Conservation (phyloP, 2,113 vertebrate genomes). For the Platichthys stellatus region DNA sequence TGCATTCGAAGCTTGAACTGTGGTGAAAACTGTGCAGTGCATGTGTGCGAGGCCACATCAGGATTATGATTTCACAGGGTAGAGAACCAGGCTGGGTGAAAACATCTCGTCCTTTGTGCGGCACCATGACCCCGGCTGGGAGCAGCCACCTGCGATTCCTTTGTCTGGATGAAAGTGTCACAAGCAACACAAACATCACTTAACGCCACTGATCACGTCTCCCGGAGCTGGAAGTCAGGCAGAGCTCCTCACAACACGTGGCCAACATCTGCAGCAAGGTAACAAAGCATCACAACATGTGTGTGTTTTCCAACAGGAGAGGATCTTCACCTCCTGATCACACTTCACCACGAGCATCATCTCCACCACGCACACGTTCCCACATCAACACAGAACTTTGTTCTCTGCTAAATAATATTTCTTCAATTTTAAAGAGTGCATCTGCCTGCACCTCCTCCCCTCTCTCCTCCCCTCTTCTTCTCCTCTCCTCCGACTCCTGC, state of each 20-base stretch:
- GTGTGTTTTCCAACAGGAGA: neutral
- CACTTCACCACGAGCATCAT: no score
- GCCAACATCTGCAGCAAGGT: no score
- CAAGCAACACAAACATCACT: constrained; percentile 26
- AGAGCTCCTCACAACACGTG: neutral
- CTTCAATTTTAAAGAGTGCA: no score
- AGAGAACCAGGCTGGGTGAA: no score
- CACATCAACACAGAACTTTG: neutral
- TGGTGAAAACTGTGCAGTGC: neutral
- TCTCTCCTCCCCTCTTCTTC: constrained; percentile 25
- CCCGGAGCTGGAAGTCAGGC: neutral
- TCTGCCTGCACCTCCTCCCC: constrained; percentile 30
- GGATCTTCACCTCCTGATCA: neutral
- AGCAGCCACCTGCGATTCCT: constrained; percentile 43
- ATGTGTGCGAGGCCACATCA: constrained; percentile 1
- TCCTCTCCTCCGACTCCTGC: constrained; percentile 54
- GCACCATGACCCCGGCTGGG: neutral
- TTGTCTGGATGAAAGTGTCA: constrained; percentile 66
- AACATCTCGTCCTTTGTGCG: neutral
- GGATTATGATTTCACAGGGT: constrained; percentile 15
- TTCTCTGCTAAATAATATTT: no score
- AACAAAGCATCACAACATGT: neutral
- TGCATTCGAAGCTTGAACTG: no score
- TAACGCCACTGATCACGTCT: neutral
- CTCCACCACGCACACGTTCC: neutral